Evolutionary conservation across 2,888 invertebrate species (phyloP), one percentile per base, ranked within the genome.

Genomic region (Amblyteles armatorius): DNA sequence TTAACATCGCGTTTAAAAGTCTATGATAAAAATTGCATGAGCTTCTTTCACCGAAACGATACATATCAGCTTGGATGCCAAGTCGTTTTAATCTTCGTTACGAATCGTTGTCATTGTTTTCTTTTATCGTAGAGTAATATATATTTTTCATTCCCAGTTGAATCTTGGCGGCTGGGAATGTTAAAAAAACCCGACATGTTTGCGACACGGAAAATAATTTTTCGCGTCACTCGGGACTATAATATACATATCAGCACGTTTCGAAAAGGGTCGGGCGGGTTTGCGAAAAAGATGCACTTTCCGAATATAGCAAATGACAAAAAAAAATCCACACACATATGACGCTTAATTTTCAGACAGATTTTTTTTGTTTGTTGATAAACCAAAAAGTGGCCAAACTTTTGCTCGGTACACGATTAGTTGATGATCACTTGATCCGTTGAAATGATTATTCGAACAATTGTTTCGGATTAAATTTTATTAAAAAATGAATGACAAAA

Each of bases 161-260:
- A 19, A 52, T 48, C 16, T 77, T 7, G 13, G 55, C 50, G 50
- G 57, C 48, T 67, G n/a, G 52, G 26, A 57, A 16, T 52, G 52
- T n/a, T 19, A n/a, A 22, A 50, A 26, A 72, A 50, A 67, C 79
- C 67, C 57, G 79, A 60, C 50, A 13, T 79, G 79, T 22, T 57
- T 36, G 76, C 44, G 65, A 60, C 67, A 44, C 40, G 72, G 11
- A 48, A 57, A 6, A 26, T n/a, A 11, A 26, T 73, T 13, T 60
- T 44, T 48, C 67, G 33, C 40, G 82, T 83, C 73, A 81, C 79
- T 76, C 82, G 80, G 88, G 89, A 87, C 86, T 88, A 86, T 44
- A 87, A 79, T 26, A 90, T 89, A 90, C 90, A 91, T 91, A 91
- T 91, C 90, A 91, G 88, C 86, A 82, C 79, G 81, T 86, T 81